These are phyloP conservation scores for Octonoba sinensis DNA, from an alignment of 2,888 invertebrate species.

Conservation along the genomic window DNA sequence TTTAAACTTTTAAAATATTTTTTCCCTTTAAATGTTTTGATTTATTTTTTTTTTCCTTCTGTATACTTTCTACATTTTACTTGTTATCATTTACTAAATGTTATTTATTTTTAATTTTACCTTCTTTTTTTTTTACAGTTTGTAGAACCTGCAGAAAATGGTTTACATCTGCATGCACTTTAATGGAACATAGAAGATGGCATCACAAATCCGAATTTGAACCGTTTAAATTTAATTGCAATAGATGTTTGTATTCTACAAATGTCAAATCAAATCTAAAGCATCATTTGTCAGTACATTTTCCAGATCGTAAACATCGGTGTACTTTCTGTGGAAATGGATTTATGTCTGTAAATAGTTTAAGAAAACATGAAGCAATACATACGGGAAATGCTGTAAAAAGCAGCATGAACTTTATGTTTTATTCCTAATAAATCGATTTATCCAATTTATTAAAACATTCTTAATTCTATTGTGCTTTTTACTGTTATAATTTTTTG, in stretches of 20 bases:
- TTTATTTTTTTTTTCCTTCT: too few relatives aligned
- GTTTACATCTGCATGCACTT: conserved; percentile 21
- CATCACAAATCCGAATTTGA: conserved; percentile 33
- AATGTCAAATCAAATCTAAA: conserved; percentile 27
- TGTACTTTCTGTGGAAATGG: conserved; percentile 14
- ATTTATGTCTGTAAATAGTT: conserved; percentile 4
- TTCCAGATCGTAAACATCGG: neutral
- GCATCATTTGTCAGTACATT: conserved; percentile 16
- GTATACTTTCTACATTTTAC: too few relatives aligned
- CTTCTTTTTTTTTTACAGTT: neutral
- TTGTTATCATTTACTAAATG: too few relatives aligned
- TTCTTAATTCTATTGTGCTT: too few relatives aligned
- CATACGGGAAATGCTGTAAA: neutral
- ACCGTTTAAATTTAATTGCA: conserved; percentile 25
- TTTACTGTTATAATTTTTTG: too few relatives aligned
- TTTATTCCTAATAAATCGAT: neutral
- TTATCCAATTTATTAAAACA: too few relatives aligned
- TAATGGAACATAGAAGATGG: conserved; percentile 27
- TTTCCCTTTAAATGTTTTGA: too few relatives aligned
- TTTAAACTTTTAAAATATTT: too few relatives aligned
- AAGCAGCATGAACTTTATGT: neutral
- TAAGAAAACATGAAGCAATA: conserved; percentile 6
- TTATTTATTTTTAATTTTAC: neutral
- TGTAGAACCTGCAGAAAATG: conserved; percentile 27
- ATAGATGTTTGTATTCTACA: conserved; percentile 29